phyloP scores from a whole-genome alignment of 1,140 invertebrate species.

The Pogonus chalceus region DNA sequence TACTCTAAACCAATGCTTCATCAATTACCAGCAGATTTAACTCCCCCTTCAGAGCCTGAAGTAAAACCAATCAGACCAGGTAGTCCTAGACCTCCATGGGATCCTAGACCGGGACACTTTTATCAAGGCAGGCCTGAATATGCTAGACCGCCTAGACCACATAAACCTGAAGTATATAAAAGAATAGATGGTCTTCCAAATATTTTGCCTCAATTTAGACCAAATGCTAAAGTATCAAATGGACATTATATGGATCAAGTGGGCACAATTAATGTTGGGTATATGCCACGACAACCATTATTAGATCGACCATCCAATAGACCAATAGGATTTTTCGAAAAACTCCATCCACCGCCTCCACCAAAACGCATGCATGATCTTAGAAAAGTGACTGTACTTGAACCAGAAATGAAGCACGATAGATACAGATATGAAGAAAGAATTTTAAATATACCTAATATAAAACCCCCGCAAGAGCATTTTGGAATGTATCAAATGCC shows the following conservation, averaged over 20 bases:
- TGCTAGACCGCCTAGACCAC: conserved; percentile 26
- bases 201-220: conserved; percentile 59
- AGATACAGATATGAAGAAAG: conserved; percentile 2
- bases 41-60: conserved; percentile 28
- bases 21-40: conserved; percentile 33
- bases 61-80: conserved; percentile 15
- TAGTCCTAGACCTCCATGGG: conserved; percentile 29
- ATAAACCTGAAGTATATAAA: conserved; percentile 28
- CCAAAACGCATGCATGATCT: conserved; percentile 25
- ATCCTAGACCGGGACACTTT: conserved; percentile 33
- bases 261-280: conserved; percentile 33
- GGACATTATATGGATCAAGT: conserved; percentile 38
- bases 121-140: conserved; percentile 31
- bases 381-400: conserved; percentile 23
- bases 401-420: conserved; percentile 9
- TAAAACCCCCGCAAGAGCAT: conserved; percentile 18
- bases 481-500: conserved; percentile 28
- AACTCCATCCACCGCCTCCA: conserved; percentile 41
- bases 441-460: neutral
- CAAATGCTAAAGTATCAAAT: conserved; percentile 49
- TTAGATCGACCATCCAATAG: conserved; percentile 31
- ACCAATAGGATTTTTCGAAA: conserved; percentile 33
- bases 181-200: conserved; percentile 46
- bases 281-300: conserved; percentile 28
- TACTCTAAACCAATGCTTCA: conserved; percentile 34